A percentile compares a stretch with the other conserved stretches of the same genome.
Evolutionary conservation across 2,113 vertebrate species (phyloP).

Genomic region (Chloebia gouldiae): DNA sequence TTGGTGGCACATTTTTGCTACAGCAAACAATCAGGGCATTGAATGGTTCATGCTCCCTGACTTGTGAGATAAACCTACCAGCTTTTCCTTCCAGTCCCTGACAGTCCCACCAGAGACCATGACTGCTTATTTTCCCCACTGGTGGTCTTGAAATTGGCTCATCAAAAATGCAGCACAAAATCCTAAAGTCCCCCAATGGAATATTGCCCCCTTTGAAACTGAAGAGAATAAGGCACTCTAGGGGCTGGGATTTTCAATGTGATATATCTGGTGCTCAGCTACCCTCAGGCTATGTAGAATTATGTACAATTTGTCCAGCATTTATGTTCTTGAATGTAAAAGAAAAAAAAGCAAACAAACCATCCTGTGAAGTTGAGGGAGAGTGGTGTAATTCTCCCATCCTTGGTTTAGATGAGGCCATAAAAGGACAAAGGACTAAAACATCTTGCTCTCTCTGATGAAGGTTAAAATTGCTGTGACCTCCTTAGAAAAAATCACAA

Average conservation of each 20-base stretch:
- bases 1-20: background rate
- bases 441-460: background rate
- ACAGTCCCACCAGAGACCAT: background rate
- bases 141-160: background rate
- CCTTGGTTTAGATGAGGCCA: background rate
- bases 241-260: background rate
- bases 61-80: background rate
- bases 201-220: background rate
- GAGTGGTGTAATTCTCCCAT: background rate
- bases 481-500: background rate
- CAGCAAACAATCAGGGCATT: background rate
- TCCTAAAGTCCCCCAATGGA: background rate
- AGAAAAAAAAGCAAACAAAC: background rate
- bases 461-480: background rate
- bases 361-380: background rate
- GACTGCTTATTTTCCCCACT: background rate
- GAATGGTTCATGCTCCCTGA: background rate
- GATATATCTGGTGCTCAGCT: background rate
- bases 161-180: background rate
- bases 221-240: background rate
- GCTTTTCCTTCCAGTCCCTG: background rate
- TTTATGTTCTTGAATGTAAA: background rate
- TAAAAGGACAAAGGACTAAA: background rate
- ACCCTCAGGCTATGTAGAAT: background rate
- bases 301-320: background rate